Percentiles rank a stretch among this genome's conserved stretches.
phyloP scores from a whole-genome alignment of 1,140 invertebrate genomes.

The Chironomus striatipennis region DNA sequence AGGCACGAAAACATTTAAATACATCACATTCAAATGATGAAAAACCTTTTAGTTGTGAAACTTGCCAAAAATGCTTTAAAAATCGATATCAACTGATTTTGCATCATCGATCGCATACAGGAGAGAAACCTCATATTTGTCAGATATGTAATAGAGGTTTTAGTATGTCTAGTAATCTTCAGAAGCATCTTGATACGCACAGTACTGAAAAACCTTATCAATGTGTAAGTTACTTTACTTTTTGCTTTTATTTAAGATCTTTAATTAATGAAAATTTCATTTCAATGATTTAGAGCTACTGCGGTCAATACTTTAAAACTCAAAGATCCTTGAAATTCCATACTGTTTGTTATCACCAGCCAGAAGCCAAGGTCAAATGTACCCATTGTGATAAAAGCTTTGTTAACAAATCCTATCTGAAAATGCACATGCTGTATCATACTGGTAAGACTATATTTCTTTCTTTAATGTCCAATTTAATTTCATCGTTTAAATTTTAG shows the following conservation, averaged over 20 bases:
- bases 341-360: not conserved
- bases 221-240: not conserved
- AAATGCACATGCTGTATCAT: not conserved
- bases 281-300: not conserved
- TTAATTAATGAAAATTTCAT: not conserved
- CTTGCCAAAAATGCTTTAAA: not conserved
- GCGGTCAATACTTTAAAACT: not conserved
- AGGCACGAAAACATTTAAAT: not conserved
- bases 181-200: not conserved
- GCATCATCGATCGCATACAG: not conserved
- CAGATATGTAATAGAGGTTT: not conserved
- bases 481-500: not conserved
- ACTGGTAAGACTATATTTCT: not conserved
- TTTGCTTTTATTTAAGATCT: not conserved
- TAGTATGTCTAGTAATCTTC: not conserved
- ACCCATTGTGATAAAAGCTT: not conserved
- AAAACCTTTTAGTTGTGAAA: not conserved
- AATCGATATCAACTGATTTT: not conserved
- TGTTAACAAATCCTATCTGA: not conserved
- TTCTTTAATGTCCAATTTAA: not conserved
- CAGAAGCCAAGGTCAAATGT: not conserved
- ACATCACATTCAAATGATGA: not conserved
- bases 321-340: not conserved
- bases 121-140: not conserved
- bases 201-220: not conserved